Conservation (phyloP, 2,797 vertebrate species). For the Rallus crepitans region DNA sequence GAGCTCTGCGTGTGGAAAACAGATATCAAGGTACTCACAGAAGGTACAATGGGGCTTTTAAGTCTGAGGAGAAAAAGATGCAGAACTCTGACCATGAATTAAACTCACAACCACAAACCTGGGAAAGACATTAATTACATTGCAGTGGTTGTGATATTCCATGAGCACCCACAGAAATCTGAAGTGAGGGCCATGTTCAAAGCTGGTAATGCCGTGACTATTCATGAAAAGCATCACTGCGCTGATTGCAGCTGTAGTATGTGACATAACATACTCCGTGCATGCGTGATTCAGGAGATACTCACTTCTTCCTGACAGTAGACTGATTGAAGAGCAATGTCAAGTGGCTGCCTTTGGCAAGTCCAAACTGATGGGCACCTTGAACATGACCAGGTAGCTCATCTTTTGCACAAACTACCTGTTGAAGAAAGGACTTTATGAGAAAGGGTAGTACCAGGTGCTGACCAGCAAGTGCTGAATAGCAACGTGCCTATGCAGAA, state of each 20-base stretch:
- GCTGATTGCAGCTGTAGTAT: background rate
- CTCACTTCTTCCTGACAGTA: slow-evolving; percentile 87
- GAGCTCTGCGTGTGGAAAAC: background rate
- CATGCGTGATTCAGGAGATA: background rate
- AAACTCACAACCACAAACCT: background rate
- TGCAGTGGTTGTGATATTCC: background rate
- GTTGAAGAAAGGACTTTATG: slow-evolving; percentile 23
- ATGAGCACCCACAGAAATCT: background rate
- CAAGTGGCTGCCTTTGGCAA: slow-evolving; percentile 88
- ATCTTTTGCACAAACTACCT: slow-evolving; percentile 81
- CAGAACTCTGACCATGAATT: background rate
- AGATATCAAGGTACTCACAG: background rate
- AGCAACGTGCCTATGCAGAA: background rate
- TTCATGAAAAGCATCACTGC: background rate
- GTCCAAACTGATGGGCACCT: slow-evolving; percentile 87
- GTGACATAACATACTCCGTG: background rate
- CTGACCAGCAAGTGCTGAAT: background rate
- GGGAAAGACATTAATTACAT: background rate
- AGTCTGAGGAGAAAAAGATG: background rate
- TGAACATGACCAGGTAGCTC: slow-evolving; percentile 70
- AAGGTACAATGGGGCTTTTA: background rate
- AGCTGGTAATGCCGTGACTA: background rate
- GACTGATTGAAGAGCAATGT: slow-evolving; percentile 85
- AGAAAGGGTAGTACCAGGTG: background rate
- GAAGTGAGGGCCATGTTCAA: background rate